Conservation (phyloP, 2,797 vertebrate species). For the Gadopsis marmoratus region DNA sequence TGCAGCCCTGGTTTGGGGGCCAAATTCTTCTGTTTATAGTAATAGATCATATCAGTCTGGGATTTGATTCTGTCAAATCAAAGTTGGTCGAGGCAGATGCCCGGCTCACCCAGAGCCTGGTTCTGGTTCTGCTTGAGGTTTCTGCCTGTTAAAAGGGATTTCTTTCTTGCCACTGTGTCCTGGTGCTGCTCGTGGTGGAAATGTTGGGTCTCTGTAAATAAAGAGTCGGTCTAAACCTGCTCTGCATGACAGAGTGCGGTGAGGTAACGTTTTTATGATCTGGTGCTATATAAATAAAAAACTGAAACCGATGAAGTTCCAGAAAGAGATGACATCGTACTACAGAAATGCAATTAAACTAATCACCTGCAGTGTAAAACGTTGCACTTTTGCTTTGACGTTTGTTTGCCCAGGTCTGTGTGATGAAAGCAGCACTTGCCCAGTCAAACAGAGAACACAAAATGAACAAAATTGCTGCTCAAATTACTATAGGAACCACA, state of each 20-base stretch:
- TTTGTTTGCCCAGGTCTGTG: constrained; percentile 28
- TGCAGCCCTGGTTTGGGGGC: not conserved
- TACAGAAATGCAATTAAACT: constrained; percentile 14
- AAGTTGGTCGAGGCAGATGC: not conserved
- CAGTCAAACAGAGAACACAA: constrained; percentile 8
- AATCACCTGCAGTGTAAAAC: constrained; percentile 32
- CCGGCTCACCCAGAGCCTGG: too few species aligned
- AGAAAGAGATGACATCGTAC: not conserved
- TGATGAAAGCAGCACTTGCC: constrained; percentile 41
- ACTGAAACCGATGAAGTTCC: not conserved
- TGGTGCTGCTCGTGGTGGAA: too few species aligned
- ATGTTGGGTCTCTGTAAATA: too few species aligned
- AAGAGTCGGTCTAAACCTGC: too few species aligned
- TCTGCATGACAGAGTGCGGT: too few species aligned
- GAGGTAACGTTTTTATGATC: too few species aligned
- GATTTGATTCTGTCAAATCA: not conserved
- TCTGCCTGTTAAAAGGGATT: too few species aligned
- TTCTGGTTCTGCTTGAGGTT: too few species aligned
- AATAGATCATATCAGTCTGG: not conserved
- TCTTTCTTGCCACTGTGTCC: too few species aligned
- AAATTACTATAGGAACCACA: constrained; percentile 57
- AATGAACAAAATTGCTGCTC: constrained; percentile 52
- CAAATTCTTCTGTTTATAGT: not conserved
- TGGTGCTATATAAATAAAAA: too few species aligned
- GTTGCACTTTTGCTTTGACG: constrained; percentile 30